Percentiles rank a stretch among this genome's conserved stretches.
These are phyloP conservation scores for Lissonota sp. DNA, from an alignment of 2,888 invertebrate species.

Conservation along the genomic window DNA sequence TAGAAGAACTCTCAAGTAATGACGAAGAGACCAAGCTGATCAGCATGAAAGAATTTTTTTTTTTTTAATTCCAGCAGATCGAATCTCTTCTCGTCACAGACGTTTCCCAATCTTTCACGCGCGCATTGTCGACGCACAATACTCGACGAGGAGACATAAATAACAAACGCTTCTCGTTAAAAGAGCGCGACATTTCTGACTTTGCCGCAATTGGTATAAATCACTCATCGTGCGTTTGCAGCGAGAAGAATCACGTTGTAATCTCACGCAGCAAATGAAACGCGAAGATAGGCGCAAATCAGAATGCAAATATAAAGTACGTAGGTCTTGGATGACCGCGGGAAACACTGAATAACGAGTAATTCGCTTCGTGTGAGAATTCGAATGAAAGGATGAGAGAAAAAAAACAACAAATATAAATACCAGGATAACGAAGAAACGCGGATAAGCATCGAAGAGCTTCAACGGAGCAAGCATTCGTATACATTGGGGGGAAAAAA, in stretches of 20 bases:
- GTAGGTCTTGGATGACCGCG: neutral
- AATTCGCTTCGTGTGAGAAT: slow-evolving; percentile 9
- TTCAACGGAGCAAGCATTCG: slow-evolving; percentile 41
- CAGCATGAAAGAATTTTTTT: neutral
- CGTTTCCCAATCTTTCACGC: neutral
- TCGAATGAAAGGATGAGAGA: neutral
- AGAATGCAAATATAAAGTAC: neutral
- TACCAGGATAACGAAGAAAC: slow-evolving; percentile 7
- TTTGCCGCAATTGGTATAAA: slow-evolving; percentile 30
- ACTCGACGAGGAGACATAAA: slow-evolving; percentile 28
- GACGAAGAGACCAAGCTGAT: neutral
- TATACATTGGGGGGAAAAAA: too few relatives aligned
- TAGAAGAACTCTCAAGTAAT: neutral
- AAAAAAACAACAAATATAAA: slow-evolving; percentile 11
- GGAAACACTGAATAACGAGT: slow-evolving; percentile 17
- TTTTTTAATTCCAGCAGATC: neutral
- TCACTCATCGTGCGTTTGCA: slow-evolving; percentile 23
- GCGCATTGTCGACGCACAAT: slow-evolving; percentile 42
- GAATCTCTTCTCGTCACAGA: neutral
- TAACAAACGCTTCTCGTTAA: slow-evolving; percentile 23
- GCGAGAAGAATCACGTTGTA: slow-evolving; percentile 32
- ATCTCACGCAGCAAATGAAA: slow-evolving; percentile 20
- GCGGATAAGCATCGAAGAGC: slow-evolving; percentile 16
- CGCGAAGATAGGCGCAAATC: neutral
- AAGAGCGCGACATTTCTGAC: neutral